Evolutionary conservation across 1,140 invertebrate species (phyloP), one percentile per base, ranked within the genome.

Genomic region (Pseudomyrmex gracilis): DNA sequence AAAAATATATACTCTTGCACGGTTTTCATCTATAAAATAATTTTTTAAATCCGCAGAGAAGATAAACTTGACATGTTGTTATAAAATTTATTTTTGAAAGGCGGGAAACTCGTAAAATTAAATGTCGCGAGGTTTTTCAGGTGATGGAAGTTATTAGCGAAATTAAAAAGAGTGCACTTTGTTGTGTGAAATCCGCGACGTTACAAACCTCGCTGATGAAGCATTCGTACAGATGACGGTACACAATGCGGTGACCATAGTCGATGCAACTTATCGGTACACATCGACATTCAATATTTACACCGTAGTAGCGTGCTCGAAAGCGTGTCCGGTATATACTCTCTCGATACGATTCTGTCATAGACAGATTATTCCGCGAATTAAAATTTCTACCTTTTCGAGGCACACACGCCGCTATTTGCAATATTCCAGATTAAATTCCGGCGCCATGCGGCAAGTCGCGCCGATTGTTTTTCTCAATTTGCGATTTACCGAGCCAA

Each of bases 401-500:
- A 24, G 20, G 15, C 43, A 45, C 34, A 7, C 5, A 34, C 7
- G 7, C 34, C 34, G 34, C 53, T 17, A 47, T 61, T 77, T 89
- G 80, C 85, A 88, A 87, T 86, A 86, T 86, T 82, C 78, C 60
- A 66, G 71, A 90, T 90, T 90, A 76, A 73, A 90, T 87, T 73
- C 73, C 58, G 24, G 83, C 83, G 87, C 67, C 83, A 85, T 68
- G 74, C 73, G 82, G 64, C 58, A 66, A 80, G 61, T 60, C 45
- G 51, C 58, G 34, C 63, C n/a, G 60, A 67, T 77, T 67, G 82
- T 80, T 80, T 80, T 70, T 20, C 66, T 47, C 76, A n/a, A 71
- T 60, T 80, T 80, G 76, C 76, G 76, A 80, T 80, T 71, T 80
- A 80, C 66, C 76, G 76, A 80, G 76, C 76, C 76, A 80, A 80